A percentile compares a stretch with the other conserved stretches of the same genome.
Evolutionary conservation across 2,113 vertebrate genomes (phyloP).

Genomic region (Thomomys bottae): DNA sequence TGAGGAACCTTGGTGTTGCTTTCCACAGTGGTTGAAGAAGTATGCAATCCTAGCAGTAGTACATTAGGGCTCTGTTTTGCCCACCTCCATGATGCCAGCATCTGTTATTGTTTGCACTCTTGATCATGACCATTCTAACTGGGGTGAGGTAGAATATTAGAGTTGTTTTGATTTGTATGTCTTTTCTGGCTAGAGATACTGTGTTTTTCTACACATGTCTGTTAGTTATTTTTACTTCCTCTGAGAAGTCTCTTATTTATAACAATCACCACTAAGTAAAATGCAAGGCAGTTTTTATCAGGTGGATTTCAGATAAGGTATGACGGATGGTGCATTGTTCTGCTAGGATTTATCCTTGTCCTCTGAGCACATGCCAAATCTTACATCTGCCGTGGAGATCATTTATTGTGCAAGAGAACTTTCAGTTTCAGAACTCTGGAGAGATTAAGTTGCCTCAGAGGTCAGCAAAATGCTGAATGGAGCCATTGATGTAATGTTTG

Average conservation of each 20-base stretch:
- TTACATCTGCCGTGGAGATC: background rate
- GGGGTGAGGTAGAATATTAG: too few relatives aligned
- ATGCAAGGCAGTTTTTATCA: background rate
- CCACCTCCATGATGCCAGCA: too few relatives aligned
- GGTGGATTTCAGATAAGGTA: background rate
- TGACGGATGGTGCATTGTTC: background rate
- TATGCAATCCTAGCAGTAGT: too few relatives aligned
- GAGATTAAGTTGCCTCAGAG: constrained; percentile 20
- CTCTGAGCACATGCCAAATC: background rate
- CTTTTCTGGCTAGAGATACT: too few relatives aligned
- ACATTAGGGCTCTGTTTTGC: too few relatives aligned
- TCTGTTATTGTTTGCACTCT: too few relatives aligned
- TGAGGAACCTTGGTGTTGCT: too few relatives aligned
- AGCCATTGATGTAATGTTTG: constrained; percentile 25
- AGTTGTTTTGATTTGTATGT: too few relatives aligned
- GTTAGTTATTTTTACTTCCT: too few relatives aligned
- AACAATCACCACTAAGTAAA: background rate
- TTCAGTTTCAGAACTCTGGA: background rate
- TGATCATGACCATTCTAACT: too few relatives aligned
- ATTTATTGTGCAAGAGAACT: background rate
- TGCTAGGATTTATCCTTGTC: constrained; percentile 38
- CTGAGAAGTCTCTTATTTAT: background rate
- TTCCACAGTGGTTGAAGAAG: too few relatives aligned
- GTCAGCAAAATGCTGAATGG: constrained; percentile 34
- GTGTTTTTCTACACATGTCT: too few relatives aligned